Percentiles rank a stretch among this genome's conserved stretches.
Evolutionary conservation across 2,113 vertebrate genomes (phyloP).

Genomic region (Notarius quadriscutis): DNA sequence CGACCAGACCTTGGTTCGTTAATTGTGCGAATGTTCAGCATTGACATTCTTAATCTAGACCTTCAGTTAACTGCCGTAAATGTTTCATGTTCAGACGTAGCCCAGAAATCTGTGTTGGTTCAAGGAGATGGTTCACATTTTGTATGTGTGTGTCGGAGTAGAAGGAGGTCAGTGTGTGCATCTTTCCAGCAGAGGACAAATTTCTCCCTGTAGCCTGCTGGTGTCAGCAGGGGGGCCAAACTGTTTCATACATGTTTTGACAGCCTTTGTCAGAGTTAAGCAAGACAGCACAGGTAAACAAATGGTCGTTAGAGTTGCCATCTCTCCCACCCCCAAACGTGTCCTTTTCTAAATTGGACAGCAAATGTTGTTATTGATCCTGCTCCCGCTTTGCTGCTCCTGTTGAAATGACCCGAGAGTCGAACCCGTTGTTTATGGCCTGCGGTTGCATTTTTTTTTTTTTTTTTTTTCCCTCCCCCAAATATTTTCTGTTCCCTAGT

Average conservation of each 20-base stretch:
- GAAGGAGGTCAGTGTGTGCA: slow-evolving; percentile 6
- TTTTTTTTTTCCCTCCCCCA: slow-evolving; percentile 58
- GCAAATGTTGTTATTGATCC: slow-evolving; percentile 96
- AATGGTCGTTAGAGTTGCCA: slow-evolving; percentile 91
- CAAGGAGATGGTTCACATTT: slow-evolving; percentile 9
- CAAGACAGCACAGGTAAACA: slow-evolving; percentile 88
- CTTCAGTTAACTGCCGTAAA: background rate
- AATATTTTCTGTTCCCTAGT: slow-evolving; percentile 20
- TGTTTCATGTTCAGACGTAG: background rate
- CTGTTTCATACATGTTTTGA: slow-evolving; percentile 84
- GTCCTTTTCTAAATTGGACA: slow-evolving; percentile 97
- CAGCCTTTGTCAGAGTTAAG: slow-evolving; percentile 91
- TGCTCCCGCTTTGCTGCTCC: slow-evolving; percentile 70
- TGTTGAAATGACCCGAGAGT: slow-evolving; percentile 43
- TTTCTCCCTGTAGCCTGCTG: slow-evolving; percentile 32
- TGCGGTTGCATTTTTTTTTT: slow-evolving; percentile 78
- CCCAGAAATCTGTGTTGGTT: background rate
- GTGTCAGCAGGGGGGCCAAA: slow-evolving; percentile 54
- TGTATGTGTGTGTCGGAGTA: background rate
- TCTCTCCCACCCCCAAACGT: slow-evolving; percentile 78
- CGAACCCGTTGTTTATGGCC: slow-evolving; percentile 90
- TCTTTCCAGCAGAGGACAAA: slow-evolving; percentile 24
- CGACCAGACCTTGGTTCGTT: background rate
- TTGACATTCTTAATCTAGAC: background rate
- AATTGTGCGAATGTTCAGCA: background rate